Evolutionary conservation across 2,888 invertebrate species (phyloP).

Genomic region (Glyphotaelius pellucidus): DNA sequence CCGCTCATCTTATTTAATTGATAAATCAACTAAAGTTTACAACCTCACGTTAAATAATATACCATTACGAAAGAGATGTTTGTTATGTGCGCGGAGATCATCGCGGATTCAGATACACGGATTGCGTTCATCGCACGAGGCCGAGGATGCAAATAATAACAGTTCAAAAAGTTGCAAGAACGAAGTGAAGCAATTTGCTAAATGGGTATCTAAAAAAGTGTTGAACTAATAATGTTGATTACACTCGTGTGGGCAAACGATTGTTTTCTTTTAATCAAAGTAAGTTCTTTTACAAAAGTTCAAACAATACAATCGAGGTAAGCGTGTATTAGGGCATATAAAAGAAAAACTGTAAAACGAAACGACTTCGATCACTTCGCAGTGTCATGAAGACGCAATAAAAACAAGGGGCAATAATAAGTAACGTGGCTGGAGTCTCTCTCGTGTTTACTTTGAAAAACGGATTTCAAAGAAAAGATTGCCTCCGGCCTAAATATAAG

Average conservation of each 20-base stretch:
- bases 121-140: neutral
- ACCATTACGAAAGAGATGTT: slow-evolving; percentile 2
- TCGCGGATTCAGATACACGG: neutral
- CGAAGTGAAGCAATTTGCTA: neutral
- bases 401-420: slow-evolving; percentile 45
- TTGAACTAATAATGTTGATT: neutral
- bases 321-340: neutral
- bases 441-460: slow-evolving; percentile 42
- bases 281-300: neutral
- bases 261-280: neutral
- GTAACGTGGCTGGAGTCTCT: slow-evolving; percentile 28
- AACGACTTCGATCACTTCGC: slow-evolving; percentile 25
- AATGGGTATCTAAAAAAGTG: neutral
- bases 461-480: slow-evolving; percentile 39
- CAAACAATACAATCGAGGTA: neutral
- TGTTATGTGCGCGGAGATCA: neutral
- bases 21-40: neutral
- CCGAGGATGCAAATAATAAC: neutral
- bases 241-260: neutral
- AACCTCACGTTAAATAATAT: neutral
- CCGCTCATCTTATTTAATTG: slow-evolving; percentile 2
- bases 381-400: slow-evolving; percentile 33
- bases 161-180: neutral
- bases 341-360: slow-evolving; percentile 25
- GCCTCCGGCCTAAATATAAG: slow-evolving; percentile 30